These are phyloP conservation scores for Florisuga fusca DNA, from an alignment of 2,797 vertebrate species.

Conservation along the genomic window DNA sequence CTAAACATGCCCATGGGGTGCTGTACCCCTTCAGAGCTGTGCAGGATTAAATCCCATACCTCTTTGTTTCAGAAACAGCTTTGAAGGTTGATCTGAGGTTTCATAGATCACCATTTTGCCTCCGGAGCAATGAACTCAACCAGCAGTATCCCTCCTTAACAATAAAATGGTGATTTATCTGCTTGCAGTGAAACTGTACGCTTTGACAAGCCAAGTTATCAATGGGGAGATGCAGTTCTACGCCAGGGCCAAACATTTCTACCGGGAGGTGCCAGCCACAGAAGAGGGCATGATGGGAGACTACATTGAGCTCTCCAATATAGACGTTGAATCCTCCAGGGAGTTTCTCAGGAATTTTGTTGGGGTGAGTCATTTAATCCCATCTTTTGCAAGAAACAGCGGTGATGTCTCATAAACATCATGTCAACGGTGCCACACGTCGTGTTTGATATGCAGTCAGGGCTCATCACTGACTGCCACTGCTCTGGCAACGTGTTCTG, in stretches of 20 bases:
- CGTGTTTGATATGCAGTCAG: not conserved
- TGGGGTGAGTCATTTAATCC: conserved; percentile 83
- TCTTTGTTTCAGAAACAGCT: not conserved
- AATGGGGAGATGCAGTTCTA: conserved; percentile 97
- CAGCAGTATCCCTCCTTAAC: not conserved
- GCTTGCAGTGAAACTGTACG: conserved; percentile 92
- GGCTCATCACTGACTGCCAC: not conserved
- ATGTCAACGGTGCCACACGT: not conserved
- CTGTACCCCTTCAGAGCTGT: not conserved
- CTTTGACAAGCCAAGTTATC: conserved; percentile 94
- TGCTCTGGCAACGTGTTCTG: not conserved
- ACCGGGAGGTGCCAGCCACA: conserved; percentile 90
- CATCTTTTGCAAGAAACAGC: not conserved
- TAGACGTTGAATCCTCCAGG: conserved; percentile 89
- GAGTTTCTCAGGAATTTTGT: conserved; percentile 92
- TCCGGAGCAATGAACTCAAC: not conserved
- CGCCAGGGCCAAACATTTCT: conserved; percentile 92
- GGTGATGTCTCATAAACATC: not conserved
- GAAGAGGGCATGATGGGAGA: conserved; percentile 98
- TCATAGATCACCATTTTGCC: not conserved
- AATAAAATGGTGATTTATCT: conserved; percentile 42
- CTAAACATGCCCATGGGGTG: not conserved
- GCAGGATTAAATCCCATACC: not conserved
- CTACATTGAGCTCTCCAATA: conserved; percentile 88
- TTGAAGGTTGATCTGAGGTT: not conserved